These are phyloP conservation scores for Phytoseiulus persimilis DNA, from an alignment of 2,888 invertebrate genomes.

Conservation along the genomic window DNA sequence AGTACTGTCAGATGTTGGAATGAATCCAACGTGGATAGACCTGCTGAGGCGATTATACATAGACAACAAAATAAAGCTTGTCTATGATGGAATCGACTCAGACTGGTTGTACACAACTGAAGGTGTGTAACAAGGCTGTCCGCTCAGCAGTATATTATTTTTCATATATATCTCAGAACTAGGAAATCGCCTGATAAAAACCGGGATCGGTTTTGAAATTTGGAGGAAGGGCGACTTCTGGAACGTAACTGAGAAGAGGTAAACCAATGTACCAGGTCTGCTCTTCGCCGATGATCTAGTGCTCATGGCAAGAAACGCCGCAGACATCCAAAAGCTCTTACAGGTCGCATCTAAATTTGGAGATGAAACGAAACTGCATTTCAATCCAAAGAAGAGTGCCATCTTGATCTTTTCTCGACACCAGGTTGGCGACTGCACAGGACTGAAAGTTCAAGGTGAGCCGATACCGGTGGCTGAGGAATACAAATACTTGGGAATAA, in stretches of 20 bases:
- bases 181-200: neutral
- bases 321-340: neutral
- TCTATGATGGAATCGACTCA: no score
- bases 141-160: no score
- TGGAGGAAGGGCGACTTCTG: neutral
- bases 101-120: no score
- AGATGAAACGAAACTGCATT: neutral
- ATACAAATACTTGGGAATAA: no score
- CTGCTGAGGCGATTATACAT: no score
- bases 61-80: no score
- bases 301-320: neutral
- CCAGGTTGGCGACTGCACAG: neutral
- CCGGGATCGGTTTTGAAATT: neutral
- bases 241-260: neutral
- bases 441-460: neutral
- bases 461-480: no score
- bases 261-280: neutral
- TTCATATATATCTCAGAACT: neutral
- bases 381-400: neutral
- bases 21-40: no score
- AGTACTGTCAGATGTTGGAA: no score
- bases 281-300: neutral
- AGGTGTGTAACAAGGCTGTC: no score
- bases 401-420: neutral
- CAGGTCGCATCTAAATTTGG: neutral